Evolutionary conservation across 2,888 invertebrate species (phyloP), one percentile per base, ranked within the genome.

Genomic region (Trachelus troglodyta): DNA sequence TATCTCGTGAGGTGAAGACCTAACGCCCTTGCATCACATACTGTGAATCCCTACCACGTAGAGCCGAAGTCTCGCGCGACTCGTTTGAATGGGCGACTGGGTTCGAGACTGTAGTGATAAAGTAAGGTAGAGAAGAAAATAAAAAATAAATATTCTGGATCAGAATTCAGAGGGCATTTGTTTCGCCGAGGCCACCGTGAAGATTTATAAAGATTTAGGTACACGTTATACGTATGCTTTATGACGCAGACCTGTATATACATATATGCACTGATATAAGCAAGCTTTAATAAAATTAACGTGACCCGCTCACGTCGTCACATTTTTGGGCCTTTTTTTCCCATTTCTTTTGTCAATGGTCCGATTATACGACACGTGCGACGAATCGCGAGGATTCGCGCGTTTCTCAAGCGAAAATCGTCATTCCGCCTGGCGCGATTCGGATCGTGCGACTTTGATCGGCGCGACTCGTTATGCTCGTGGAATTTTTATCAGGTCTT

Each of bases 101-200:
- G 56, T 56, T 23, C 56, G 56, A 23, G 56, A 56, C 56, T 56
- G 56, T 23, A 56, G 34, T 71, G 30, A 77, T 37, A 73, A 79
- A 75, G 69, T 75, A 34, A 34, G 68, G 35, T 75, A 37, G 37
- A 69, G 73, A 40, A 76, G 69, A 12, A 35, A 12, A 12, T 3
- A 35, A 35, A 35, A 35, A 35, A 35, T 11, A 31, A 56, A 69
- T 77, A 73, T 79, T 23, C 69, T 79, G 80, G 81, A 84, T 86
- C 82, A 81, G 84, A 85, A 85, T 84, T 84, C 83, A 81, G 81
- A 75, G 80, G 77, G 81, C 83, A 82, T 83, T 81, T 81, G 80
- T 80, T 81, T 81, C 82, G 78, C 69, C 73, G 76, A 80, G 76
- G 78, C 76, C 69, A 31, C 71, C 33, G 3, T 34, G 71, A 33